Percentiles rank a stretch among this genome's conserved stretches.
These are phyloP conservation scores for Aspidiotus rigidus DNA, from an alignment of 2,888 invertebrate genomes.

Conservation along the genomic window DNA sequence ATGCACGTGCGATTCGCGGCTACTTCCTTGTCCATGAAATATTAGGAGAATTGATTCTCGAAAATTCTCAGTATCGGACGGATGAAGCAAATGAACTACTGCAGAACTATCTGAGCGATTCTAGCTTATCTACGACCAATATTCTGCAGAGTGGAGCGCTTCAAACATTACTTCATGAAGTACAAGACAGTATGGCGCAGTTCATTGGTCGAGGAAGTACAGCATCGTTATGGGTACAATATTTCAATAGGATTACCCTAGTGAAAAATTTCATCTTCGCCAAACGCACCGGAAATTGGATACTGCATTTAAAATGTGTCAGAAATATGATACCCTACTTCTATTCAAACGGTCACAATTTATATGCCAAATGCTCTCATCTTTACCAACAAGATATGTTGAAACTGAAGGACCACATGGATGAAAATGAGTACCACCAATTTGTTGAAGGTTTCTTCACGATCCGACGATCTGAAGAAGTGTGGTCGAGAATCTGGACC, in stretches of 20 bases:
- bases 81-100: too few species aligned
- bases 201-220: slow-evolving; percentile 37
- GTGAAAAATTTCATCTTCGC: slow-evolving; percentile 7
- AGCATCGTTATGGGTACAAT: slow-evolving; percentile 38
- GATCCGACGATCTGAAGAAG: slow-evolving; percentile 28
- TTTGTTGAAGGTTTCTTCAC: slow-evolving; percentile 36
- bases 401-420: slow-evolving; percentile 38
- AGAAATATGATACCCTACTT: slow-evolving; percentile 24
- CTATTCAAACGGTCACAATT: slow-evolving; percentile 27
- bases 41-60: too few species aligned
- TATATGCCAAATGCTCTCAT: slow-evolving; percentile 34
- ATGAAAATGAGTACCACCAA: slow-evolving; percentile 37
- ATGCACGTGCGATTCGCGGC: too few species aligned
- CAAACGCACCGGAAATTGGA: slow-evolving; percentile 21
- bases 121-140: too few species aligned
- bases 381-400: slow-evolving; percentile 43
- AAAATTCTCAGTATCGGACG: too few species aligned
- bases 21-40: too few species aligned
- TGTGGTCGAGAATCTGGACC: slow-evolving; percentile 35
- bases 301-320: slow-evolving; percentile 16
- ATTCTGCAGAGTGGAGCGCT: too few species aligned
- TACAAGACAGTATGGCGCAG: too few species aligned
- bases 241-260: slow-evolving; percentile 39
- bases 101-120: too few species aligned
- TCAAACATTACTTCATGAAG: too few species aligned